These are phyloP conservation scores for Pyrrhosoma nymphula DNA, from an alignment of 2,888 invertebrate genomes.

Conservation along the genomic window DNA sequence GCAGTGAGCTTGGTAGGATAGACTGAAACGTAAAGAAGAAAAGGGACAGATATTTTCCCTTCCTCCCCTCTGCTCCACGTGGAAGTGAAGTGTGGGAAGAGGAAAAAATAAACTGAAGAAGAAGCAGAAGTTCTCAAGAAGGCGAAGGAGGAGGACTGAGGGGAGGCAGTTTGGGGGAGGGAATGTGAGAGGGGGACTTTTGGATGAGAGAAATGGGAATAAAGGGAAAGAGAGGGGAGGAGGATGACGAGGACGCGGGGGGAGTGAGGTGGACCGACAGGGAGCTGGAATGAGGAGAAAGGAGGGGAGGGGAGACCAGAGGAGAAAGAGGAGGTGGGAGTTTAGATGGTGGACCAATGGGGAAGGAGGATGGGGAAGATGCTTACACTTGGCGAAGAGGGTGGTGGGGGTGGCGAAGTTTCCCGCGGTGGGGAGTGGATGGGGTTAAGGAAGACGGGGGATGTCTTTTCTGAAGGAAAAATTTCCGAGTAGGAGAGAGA, in stretches of 20 bases:
- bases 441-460: not conserved
- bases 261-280: not conserved
- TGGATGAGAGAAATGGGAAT: not conserved
- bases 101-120: slow-evolving; percentile 12
- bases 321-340: not conserved
- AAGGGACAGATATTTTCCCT: not conserved
- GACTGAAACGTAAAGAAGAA: not conserved
- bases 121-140: not conserved
- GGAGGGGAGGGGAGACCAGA: not conserved
- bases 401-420: not conserved
- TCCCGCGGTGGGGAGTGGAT: not conserved
- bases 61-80: not conserved
- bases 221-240: not conserved
- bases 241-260: not conserved
- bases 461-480: not conserved
- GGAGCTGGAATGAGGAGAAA: not conserved
- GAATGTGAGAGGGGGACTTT: not conserved
- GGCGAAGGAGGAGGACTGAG: not conserved
- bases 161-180: not conserved
- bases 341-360: not conserved
- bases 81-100: not conserved
- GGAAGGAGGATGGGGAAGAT: not conserved
- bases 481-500: not conserved
- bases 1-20: not conserved
- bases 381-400: not conserved